Conservation (phyloP, 2,113 vertebrate species). For the Corydoras sp. region DNA sequence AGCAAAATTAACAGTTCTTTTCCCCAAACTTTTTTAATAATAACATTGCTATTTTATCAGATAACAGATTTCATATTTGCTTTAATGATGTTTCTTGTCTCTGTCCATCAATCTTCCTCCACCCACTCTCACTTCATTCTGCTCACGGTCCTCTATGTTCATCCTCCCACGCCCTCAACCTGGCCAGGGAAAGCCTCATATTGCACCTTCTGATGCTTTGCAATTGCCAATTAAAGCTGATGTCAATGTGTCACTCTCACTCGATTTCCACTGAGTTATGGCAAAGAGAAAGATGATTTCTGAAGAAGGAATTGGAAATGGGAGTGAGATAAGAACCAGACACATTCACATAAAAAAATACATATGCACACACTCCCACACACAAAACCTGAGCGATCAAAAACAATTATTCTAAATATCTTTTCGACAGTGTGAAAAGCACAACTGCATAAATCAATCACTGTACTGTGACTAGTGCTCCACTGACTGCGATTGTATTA, state of each 20-base stretch:
- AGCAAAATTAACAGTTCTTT: too few relatives aligned
- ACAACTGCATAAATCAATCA: constrained; percentile 52
- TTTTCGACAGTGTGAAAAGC: constrained; percentile 53
- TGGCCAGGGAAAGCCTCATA: constrained; percentile 39
- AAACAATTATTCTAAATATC: constrained; percentile 49
- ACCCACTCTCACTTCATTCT: neutral
- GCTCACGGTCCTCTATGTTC: neutral
- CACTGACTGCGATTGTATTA: constrained; percentile 33
- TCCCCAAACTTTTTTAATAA: too few relatives aligned
- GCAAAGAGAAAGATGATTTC: constrained; percentile 51
- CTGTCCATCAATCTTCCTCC: neutral
- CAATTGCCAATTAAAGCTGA: constrained; percentile 58
- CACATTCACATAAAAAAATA: constrained; percentile 19
- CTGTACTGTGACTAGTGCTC: constrained; percentile 25
- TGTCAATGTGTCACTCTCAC: constrained; percentile 63
- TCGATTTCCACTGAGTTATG: constrained; percentile 57
- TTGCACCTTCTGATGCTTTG: constrained; percentile 47
- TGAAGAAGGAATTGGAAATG: constrained; percentile 11
- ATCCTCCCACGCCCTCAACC: constrained; percentile 9
- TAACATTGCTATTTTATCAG: neutral
- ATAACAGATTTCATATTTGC: neutral
- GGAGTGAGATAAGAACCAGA: neutral
- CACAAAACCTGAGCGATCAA: constrained; percentile 26
- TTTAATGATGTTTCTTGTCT: neutral
- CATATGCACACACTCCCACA: neutral